Conservation (phyloP, 2,888 invertebrate species). For the Spisula solida region DNA sequence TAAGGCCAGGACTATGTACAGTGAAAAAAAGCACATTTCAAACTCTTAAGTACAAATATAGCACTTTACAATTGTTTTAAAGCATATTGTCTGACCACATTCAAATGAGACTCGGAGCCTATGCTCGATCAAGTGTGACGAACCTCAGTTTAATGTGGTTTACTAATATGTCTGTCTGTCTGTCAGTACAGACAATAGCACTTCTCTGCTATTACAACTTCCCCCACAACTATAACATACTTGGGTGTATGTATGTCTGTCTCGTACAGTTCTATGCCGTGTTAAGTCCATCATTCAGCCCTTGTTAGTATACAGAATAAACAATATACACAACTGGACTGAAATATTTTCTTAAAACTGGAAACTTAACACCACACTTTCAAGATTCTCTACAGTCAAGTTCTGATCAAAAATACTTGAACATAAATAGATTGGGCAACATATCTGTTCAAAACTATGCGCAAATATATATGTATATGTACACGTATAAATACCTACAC, state of each 20-base stretch:
- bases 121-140: too few relatives aligned
- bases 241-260: not conserved
- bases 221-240: not conserved
- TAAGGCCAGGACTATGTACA: slow-evolving; percentile 16
- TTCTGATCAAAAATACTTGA: not conserved
- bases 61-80: slow-evolving; percentile 15
- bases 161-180: too few relatives aligned
- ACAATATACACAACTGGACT: not conserved
- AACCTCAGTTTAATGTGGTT: too few relatives aligned
- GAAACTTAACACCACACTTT: not conserved
- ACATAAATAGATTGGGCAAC: slow-evolving; percentile 13
- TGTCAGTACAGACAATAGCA: not conserved
- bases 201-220: not conserved
- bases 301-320: not conserved
- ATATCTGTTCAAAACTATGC: slow-evolving; percentile 12
- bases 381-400: not conserved
- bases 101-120: too few relatives aligned
- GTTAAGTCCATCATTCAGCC: not conserved
- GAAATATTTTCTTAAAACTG: not conserved
- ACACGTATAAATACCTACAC: slow-evolving; percentile 27
- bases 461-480: slow-evolving; percentile 26
- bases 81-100: too few relatives aligned
- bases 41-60: not conserved
- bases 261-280: not conserved
- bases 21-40: slow-evolving; percentile 25